Conservation (phyloP, 2,797 vertebrate species). For the Acanthurus leucopareius region DNA sequence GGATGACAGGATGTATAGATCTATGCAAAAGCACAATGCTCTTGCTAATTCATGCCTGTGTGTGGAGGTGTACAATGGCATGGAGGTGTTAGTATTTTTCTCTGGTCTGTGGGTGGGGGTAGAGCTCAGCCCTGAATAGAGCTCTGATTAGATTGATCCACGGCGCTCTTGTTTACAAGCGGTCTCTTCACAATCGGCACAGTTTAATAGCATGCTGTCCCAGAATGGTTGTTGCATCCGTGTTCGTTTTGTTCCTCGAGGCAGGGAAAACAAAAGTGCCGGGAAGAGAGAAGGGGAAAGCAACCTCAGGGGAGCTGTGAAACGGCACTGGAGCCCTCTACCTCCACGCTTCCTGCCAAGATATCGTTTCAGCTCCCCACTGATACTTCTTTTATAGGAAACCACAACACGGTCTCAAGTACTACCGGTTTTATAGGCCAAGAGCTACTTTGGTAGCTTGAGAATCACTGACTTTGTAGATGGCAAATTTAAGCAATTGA, state of each 20-base stretch:
- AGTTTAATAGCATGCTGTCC: constrained; percentile 84
- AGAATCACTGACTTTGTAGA: constrained; percentile 47
- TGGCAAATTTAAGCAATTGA: constrained; percentile 31
- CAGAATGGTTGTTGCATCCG: constrained; percentile 84
- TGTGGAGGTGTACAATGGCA: constrained; percentile 36
- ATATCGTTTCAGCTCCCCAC: constrained; percentile 79
- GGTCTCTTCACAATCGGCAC: constrained; percentile 78
- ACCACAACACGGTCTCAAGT: constrained; percentile 60
- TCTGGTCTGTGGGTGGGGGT: constrained; percentile 57
- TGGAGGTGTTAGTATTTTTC: constrained; percentile 39
- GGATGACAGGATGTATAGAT: constrained; percentile 23
- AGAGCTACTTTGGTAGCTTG: constrained; percentile 50
- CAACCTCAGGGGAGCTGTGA: constrained; percentile 85
- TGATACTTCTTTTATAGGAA: constrained; percentile 75
- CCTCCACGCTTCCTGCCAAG: constrained; percentile 77
- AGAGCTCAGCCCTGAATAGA: constrained; percentile 66
- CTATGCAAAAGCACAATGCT: constrained; percentile 3
- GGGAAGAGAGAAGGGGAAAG: constrained; percentile 72
- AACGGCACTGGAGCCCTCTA: constrained; percentile 73
- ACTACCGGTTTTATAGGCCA: constrained; percentile 46
- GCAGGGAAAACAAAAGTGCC: constrained; percentile 84
- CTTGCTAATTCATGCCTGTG: constrained; percentile 12
- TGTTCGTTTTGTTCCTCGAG: constrained; percentile 83
- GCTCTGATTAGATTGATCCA: constrained; percentile 87
- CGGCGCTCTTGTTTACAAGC: constrained; percentile 83